phyloP scores from a whole-genome alignment of 2,113 vertebrate species.

The Alligator mississippiensis region DNA sequence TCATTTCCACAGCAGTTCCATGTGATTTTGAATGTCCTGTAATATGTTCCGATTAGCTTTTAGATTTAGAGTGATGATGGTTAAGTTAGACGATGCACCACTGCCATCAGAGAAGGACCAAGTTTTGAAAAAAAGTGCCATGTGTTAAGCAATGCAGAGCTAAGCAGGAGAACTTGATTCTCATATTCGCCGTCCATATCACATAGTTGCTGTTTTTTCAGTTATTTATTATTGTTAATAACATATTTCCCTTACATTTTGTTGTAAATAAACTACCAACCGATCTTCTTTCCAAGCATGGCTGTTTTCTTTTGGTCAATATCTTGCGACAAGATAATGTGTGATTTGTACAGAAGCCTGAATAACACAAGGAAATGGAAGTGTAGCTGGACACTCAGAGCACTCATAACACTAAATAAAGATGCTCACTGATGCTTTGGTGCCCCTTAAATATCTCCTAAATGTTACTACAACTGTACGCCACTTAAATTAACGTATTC shows the following conservation, averaged over 20 bases:
- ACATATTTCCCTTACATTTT: constrained; percentile 80
- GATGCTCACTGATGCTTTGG: neutral
- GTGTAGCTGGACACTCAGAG: neutral
- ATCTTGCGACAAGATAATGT: neutral
- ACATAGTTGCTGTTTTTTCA: constrained; percentile 67
- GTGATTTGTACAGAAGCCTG: neutral
- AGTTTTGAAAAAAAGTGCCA: constrained; percentile 51
- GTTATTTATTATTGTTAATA: constrained; percentile 85
- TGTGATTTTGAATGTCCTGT: constrained; percentile 38
- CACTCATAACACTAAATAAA: neutral
- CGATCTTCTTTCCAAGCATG: constrained; percentile 78
- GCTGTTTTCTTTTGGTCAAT: constrained; percentile 1
- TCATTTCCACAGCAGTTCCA: constrained; percentile 38
- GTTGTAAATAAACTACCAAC: constrained; percentile 87
- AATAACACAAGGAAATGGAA: neutral
- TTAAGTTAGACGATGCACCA: constrained; percentile 38
- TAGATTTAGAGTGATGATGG: constrained; percentile 46
- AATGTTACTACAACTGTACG: neutral
- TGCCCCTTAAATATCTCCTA: neutral
- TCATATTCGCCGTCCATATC: constrained; percentile 51
- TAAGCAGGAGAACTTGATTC: constrained; percentile 37
- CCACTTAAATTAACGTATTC: neutral
- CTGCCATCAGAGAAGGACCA: constrained; percentile 73
- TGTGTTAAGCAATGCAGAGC: constrained; percentile 24
- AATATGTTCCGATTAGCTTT: constrained; percentile 33